Base-by-base conservation (phyloP, 2,888 invertebrate genomes). In the Mystacides longicornis region DNA sequence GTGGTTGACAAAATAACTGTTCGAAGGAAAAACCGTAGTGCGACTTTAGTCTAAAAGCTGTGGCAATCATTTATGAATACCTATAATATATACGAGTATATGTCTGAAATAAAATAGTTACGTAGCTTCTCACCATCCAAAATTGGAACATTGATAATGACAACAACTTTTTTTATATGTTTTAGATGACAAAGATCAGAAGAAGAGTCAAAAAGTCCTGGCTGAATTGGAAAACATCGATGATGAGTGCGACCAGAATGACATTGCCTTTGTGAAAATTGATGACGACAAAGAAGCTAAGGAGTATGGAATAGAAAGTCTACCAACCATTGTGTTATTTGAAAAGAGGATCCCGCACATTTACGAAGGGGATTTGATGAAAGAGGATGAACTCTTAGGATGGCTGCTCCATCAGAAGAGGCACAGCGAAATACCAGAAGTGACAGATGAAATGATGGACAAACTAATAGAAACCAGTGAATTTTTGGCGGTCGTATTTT, bases 401-500 rank as follows among this genome's bases (percentile, higher is more conserved):
- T 94, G 94, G 94, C 72, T 94, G 63, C 74, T 93, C 22, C 92
- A 93, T 69, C 93, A 94, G 68, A 92, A 92, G 69, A 84, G 89
- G 62, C 90, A 91, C 69, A 87, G 88, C 56, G 92, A 93, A 75
- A 93, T 93, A 64, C 92, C 93, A 48, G 92, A 92, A 73, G 85
- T 94, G 20, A 93, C 93, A 7, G 90, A 93, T 67, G 92, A 93
- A 77, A 93, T 93, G 89, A 88, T 94, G 81, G 93, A 93, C 64
- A 88, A 89, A 68, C 78, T 94, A 43, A 86, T 94, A 60, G 89
- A 90, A 62, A 85, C 76, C 51, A 83, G 87, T 21, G 82, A 86
- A 56, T 91, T 85, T 68, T 80, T 94, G 62, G 93, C 93, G 53
- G 93, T 93, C 62, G 82, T 93, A 64, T 94, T 94, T 71, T 93